Evolutionary conservation across 2,888 invertebrate species (phyloP).

Genomic region (Hyposoter dolosus): DNA sequence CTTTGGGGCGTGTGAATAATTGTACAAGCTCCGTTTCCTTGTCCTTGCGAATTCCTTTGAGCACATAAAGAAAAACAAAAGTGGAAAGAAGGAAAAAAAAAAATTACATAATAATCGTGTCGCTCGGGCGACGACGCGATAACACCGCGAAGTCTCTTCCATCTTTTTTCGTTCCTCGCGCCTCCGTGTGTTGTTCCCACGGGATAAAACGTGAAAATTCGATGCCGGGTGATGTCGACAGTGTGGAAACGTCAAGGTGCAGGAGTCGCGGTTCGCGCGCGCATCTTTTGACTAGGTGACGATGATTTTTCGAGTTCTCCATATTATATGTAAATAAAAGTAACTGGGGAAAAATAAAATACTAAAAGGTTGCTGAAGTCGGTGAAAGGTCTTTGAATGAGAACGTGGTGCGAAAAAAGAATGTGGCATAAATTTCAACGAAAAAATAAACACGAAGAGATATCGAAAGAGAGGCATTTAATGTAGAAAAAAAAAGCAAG

Average conservation of each 20-base stretch:
- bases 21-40: background rate
- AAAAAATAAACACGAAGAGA: background rate
- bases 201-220: conserved; percentile 31
- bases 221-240: conserved; percentile 57
- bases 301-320: conserved; percentile 26
- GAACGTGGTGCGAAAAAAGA: background rate
- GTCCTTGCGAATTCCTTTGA: background rate
- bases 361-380: background rate
- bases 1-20: background rate
- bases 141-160: conserved; percentile 42
- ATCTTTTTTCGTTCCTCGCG: conserved; percentile 32
- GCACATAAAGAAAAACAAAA: conserved; percentile 12
- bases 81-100: conserved; percentile 19
- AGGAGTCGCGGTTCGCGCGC: conserved; percentile 36
- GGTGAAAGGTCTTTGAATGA: background rate
- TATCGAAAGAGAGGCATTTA: background rate
- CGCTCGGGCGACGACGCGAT: conserved; percentile 44
- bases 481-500: conserved; percentile 13
- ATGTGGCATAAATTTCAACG: conserved; percentile 21
- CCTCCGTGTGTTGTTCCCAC: conserved; percentile 22
- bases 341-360: conserved; percentile 8
- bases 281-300: conserved; percentile 58
- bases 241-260: conserved; percentile 59
- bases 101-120: conserved; percentile 58
- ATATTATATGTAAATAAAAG: conserved; percentile 13